phyloP scores from a whole-genome alignment of 1,140 invertebrate species.

The Drosophila obscura region DNA sequence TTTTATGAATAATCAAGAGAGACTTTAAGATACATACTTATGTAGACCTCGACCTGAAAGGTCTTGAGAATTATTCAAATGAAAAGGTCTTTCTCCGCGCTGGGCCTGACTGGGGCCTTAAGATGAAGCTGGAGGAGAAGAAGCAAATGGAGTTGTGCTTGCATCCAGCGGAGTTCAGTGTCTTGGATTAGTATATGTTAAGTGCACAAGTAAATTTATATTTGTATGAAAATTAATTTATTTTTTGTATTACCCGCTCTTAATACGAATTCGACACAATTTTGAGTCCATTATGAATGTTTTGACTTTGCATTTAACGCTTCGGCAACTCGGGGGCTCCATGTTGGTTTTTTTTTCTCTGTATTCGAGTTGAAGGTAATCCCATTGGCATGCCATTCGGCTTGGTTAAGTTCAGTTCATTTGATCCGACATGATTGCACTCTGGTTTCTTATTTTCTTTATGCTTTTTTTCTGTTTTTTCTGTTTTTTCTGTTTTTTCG shows the following conservation, averaged over 20 bases:
- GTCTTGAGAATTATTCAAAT: too few relatives aligned
- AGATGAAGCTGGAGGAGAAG: too few relatives aligned
- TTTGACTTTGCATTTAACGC: slow-evolving; percentile 16
- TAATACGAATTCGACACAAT: slow-evolving; percentile 21
- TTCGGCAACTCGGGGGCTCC: background rate
- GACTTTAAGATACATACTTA: too few relatives aligned
- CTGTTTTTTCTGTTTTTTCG: background rate
- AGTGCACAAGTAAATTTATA: background rate
- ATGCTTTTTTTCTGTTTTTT: background rate
- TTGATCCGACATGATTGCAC: slow-evolving; percentile 43
- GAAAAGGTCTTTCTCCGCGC: too few relatives aligned
- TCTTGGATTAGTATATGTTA: too few relatives aligned
- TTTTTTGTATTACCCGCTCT: too few relatives aligned
- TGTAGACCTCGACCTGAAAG: too few relatives aligned
- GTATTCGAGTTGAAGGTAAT: slow-evolving; percentile 15
- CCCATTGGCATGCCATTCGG: slow-evolving; percentile 18
- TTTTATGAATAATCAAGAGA: too few relatives aligned
- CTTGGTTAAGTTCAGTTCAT: slow-evolving; percentile 41
- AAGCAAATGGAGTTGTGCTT: too few relatives aligned
- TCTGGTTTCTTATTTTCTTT: slow-evolving; percentile 24
- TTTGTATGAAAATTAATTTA: too few relatives aligned
- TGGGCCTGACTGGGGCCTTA: too few relatives aligned
- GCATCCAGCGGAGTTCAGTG: too few relatives aligned
- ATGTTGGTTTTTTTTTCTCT: background rate
- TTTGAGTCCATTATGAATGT: background rate